Evolutionary conservation across 2,797 vertebrate species (phyloP), one percentile per base, ranked within the genome.

Genomic region (Craterocephalus amniculus): DNA sequence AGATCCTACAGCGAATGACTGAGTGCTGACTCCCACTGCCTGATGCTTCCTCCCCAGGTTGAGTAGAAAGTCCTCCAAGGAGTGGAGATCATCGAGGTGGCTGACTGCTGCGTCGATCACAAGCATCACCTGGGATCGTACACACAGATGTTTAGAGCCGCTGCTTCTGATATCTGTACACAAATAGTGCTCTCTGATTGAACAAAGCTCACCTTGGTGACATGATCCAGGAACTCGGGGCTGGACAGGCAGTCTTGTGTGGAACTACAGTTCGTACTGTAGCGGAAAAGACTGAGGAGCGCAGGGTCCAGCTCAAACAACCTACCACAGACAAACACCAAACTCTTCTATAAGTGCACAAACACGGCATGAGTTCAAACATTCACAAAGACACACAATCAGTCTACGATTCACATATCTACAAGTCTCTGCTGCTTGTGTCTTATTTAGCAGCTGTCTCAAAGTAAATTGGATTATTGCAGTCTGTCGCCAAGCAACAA

Each of bases 31-130:
- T 9, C 97, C 97, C 10, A 96, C 94, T 0, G 95, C 94, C 78
- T 96, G 95, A 74, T 99, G 97, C 90, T 97, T 98, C 87, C 92
- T 95, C 70, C 97, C 97, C 0, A 98, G 91, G 88, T 95, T 94
- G 56, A 94, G 90, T 72, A 99, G 93, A 87, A 97, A 98, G 29
- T 97, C 96, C 67, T 96, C 96, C 92, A 99, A 84, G 5, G 95
- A 93, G 61, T 95, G 93, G 72, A 99, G 92, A 88, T 97, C 94
- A 35, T 99, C 97, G 83, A 98, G 87, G 60, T 97, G 95, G 88
- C 89, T 96, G 84, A 98, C 97, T 0, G 97, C 97, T 2, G 96
- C 94, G 36, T 98, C 97, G 0, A 99, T 96, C 83, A 99, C 97
- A 18, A 98, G 88, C 97, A 99, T 99, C 74, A 99, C 97, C 97